Percentiles rank a stretch among this genome's conserved stretches.
Evolutionary conservation across 2,888 invertebrate genomes (phyloP).

Genomic region (Pyrrhia umbra): DNA sequence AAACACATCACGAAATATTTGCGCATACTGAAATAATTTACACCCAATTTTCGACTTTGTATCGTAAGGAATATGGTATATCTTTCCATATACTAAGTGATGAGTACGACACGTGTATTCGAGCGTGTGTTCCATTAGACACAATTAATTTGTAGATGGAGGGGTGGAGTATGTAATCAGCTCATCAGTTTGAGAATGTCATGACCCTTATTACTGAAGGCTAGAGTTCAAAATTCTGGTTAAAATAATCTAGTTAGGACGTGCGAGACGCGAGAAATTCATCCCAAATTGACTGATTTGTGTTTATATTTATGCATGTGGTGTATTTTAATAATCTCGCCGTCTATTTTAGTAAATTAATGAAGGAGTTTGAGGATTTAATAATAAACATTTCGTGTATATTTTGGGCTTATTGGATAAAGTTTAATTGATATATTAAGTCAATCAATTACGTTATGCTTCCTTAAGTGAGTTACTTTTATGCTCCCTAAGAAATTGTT

Average conservation of each 20-base stretch:
- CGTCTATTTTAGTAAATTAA: conserved; percentile 32
- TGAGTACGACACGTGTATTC: conserved; percentile 61
- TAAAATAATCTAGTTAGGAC: conserved; percentile 29
- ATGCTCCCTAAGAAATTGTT: neutral
- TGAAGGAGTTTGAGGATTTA: neutral
- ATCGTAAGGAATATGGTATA: conserved; percentile 21
- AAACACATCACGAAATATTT: conserved; percentile 51
- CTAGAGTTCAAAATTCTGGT: conserved; percentile 45
- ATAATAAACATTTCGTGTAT: neutral
- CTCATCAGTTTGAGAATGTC: conserved; percentile 43
- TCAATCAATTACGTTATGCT: too few relatives aligned
- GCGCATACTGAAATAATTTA: conserved; percentile 18
- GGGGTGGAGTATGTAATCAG: conserved; percentile 58
- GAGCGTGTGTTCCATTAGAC: conserved; percentile 79
- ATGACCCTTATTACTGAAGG: conserved; percentile 41
- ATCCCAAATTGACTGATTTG: conserved; percentile 58
- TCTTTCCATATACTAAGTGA: conserved; percentile 36
- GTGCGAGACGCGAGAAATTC: conserved; percentile 56
- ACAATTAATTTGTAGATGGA: conserved; percentile 78
- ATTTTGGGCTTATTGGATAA: neutral
- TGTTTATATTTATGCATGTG: conserved; percentile 48
- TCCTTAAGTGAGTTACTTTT: neutral
- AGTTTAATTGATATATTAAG: neutral
- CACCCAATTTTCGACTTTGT: conserved; percentile 37
- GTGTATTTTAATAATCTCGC: conserved; percentile 35